Conservation (phyloP, 64 coral and sea anemone genomes). For the Montipora efflorescens region DNA sequence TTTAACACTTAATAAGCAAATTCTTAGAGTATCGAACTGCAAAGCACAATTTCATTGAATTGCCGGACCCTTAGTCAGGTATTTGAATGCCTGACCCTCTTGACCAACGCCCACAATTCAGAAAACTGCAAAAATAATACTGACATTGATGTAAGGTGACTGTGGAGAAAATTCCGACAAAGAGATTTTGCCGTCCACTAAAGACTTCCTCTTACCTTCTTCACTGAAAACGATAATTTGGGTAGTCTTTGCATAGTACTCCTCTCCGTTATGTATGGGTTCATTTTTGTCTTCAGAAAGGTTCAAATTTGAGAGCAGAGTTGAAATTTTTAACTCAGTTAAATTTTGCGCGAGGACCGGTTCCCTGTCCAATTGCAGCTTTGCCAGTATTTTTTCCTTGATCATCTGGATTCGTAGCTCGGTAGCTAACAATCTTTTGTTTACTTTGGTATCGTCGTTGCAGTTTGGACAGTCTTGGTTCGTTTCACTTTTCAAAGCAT, state of each 20-base stretch:
- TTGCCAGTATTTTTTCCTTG: slow-evolving; percentile 26
- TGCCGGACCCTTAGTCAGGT: too few relatives aligned
- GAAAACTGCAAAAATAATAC: too few relatives aligned
- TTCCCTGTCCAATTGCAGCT: slow-evolving; percentile 6
- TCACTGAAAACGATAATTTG: slow-evolving; percentile 29
- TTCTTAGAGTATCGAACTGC: too few relatives aligned
- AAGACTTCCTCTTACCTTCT: slow-evolving; percentile 11
- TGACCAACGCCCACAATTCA: too few relatives aligned
- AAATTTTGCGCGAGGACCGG: slow-evolving; percentile 9
- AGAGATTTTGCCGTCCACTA: neutral
- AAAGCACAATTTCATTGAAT: too few relatives aligned
- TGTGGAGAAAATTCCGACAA: neutral
- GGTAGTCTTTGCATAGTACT: neutral
- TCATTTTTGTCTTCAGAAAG: neutral
- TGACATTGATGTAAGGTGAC: slow-evolving; percentile 12
- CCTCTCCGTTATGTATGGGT: neutral
- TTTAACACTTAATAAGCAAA: too few relatives aligned
- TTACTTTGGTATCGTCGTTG: neutral
- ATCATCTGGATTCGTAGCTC: slow-evolving; percentile 33
- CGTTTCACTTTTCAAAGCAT: neutral
- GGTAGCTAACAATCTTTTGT: neutral
- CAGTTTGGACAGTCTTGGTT: neutral
- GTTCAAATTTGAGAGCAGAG: slow-evolving; percentile 24
- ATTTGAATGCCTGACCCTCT: too few relatives aligned
- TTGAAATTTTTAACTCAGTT: neutral